A percentile compares a stretch with the other conserved stretches of the same genome.
Evolutionary conservation across 2,113 vertebrate genomes (phyloP).

Genomic region (Nothobranchius furzeri): DNA sequence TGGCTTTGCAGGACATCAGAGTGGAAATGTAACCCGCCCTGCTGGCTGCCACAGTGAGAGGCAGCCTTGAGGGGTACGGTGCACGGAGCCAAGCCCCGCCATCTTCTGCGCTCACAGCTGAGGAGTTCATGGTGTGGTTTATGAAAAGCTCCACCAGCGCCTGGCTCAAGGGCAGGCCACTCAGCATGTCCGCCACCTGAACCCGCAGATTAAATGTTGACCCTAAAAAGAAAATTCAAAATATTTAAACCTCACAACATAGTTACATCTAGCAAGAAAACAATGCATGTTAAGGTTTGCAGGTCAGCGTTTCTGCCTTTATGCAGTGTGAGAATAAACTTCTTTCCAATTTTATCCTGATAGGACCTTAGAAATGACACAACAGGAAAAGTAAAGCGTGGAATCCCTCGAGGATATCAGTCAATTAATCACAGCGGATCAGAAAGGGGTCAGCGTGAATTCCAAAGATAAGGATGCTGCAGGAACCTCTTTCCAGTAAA

Average conservation of each 20-base stretch:
- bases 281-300: too few relatives aligned
- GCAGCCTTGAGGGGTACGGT: conserved; percentile 79
- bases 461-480: not conserved
- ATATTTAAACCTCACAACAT: too few relatives aligned
- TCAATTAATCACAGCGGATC: conserved; percentile 17
- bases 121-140: conserved; percentile 82
- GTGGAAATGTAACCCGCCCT: conserved; percentile 83
- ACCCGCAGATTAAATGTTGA: conserved; percentile 83
- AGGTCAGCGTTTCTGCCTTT: not conserved
- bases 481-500: conserved; percentile 9
- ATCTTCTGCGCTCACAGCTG: conserved; percentile 75
- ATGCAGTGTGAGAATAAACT: not conserved
- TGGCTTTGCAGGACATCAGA: conserved; percentile 82
- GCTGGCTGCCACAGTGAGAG: conserved; percentile 80
- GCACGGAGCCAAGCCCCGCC: conserved; percentile 82
- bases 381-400: conserved; percentile 22
- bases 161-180: conserved; percentile 76
- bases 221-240: conserved; percentile 55
- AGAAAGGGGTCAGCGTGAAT: conserved; percentile 8
- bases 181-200: conserved; percentile 85
- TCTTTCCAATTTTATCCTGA: conserved; percentile 22
- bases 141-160: conserved; percentile 86
- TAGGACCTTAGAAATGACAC: conserved; percentile 3
- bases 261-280: too few relatives aligned
- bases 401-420: conserved; percentile 11